Conservation (phyloP, 1,140 invertebrate genomes). For the Ceratina australensis region DNA sequence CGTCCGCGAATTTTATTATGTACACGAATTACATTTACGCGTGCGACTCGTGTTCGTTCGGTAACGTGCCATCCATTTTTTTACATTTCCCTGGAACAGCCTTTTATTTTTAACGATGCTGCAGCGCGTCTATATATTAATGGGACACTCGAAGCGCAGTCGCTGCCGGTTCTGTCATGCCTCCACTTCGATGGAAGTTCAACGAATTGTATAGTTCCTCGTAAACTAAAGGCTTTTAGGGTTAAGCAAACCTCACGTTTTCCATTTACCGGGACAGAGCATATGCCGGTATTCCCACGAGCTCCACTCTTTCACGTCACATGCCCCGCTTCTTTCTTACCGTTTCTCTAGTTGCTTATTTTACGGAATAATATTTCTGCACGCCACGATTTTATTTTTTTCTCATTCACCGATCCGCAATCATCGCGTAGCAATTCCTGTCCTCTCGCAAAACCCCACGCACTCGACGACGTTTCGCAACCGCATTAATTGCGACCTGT, state of each 20-base stretch:
- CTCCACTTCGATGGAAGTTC: neutral
- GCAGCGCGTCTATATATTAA: neutral
- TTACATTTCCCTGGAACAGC: neutral
- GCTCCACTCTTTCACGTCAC: slow-evolving; percentile 60
- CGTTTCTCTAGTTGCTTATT: slow-evolving; percentile 13
- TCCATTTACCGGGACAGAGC: slow-evolving; percentile 56
- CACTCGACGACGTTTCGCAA: neutral
- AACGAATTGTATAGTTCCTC: slow-evolving; percentile 14
- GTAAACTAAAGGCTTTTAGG: slow-evolving; percentile 60
- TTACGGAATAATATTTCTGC: slow-evolving; percentile 19
- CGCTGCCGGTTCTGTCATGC: too few species aligned
- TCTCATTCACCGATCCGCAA: neutral
- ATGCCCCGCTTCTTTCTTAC: slow-evolving; percentile 55
- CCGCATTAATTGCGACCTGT: slow-evolving; percentile 7
- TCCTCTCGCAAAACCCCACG: neutral
- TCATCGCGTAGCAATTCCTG: neutral
- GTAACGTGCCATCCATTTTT: neutral
- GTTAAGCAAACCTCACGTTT: slow-evolving; percentile 72
- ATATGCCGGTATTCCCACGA: slow-evolving; percentile 67
- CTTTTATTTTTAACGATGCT: neutral
- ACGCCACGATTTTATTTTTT: neutral
- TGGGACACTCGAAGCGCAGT: neutral
- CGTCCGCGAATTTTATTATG: neutral
- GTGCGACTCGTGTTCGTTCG: neutral
- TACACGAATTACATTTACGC: neutral